Evolutionary conservation across 2,113 vertebrate genomes (phyloP).

Genomic region (Xenotilapia longispinis): DNA sequence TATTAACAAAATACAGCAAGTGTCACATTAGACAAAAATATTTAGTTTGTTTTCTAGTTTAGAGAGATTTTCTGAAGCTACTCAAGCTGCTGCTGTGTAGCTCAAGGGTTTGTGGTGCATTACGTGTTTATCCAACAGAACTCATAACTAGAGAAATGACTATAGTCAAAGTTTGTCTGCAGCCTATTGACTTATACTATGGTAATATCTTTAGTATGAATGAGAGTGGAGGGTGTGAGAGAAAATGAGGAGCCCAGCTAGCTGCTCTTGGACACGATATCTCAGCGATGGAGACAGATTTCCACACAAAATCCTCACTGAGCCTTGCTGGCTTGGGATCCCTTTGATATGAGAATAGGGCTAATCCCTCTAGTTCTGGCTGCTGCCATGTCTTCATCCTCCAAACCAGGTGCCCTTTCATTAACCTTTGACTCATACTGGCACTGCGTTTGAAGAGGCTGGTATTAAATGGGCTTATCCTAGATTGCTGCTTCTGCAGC

Average conservation of each 20-base stretch:
- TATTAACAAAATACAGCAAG: not conserved
- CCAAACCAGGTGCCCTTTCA: slow-evolving; percentile 73
- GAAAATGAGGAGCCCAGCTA: slow-evolving; percentile 36
- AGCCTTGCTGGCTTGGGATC: slow-evolving; percentile 59
- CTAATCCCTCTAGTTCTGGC: slow-evolving; percentile 68
- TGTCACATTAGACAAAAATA: not conserved
- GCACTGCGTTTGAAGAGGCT: slow-evolving; percentile 71
- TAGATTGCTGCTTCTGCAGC: slow-evolving; percentile 42
- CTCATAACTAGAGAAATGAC: not conserved
- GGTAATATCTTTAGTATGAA: not conserved
- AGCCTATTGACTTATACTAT: not conserved
- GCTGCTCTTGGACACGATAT: slow-evolving; percentile 30
- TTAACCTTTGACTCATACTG: slow-evolving; percentile 77
- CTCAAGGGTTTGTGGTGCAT: not conserved
- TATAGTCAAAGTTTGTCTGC: not conserved
- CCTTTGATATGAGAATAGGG: slow-evolving; percentile 76
- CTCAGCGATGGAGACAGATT: slow-evolving; percentile 63
- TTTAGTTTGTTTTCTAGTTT: not conserved
- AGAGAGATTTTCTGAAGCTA: not conserved
- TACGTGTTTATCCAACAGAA: not conserved
- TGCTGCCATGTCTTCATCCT: slow-evolving; percentile 75
- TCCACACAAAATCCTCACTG: slow-evolving; percentile 63
- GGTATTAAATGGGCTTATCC: slow-evolving; percentile 70
- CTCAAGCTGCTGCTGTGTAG: not conserved
- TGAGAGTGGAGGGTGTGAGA: slow-evolving; percentile 30